Evolutionary conservation across 2,888 invertebrate species (phyloP), one percentile per base, ranked within the genome.

Genomic region (Fragum whitleyi): DNA sequence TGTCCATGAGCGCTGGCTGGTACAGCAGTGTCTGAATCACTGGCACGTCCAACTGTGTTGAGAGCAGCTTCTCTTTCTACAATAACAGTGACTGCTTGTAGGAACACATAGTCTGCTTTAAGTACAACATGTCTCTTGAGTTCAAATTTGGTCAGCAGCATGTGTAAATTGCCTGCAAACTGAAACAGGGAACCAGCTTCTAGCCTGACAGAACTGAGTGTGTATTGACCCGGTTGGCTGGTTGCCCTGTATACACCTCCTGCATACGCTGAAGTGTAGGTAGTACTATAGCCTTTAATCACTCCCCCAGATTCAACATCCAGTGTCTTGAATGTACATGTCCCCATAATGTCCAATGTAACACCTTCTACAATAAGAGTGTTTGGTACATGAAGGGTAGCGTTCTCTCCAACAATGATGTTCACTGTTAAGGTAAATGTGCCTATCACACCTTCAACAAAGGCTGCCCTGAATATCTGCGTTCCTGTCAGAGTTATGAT

Each of bases 31-130:
- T 79, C 79, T 29, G 26, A 16, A 21, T 36, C 11, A 53, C 71
- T 71, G 19, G 86, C 86, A 39, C 70, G 74, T 6, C 89, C 90
- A 53, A 65, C 77, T 11, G 87, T 89, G 51, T 79, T 88, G 26
- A 91, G 77, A 71, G 83, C 77, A 29, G 90, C 89, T 39, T 84
- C 89, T 26, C 90, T 68, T 75, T 91, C 90, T 21, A 91, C 71
- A 7, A 87, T 80, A 23, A 91, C 68, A 7, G 73, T 88, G 0
- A 85, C 83, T 2, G 89, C 89, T 19, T 74, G 69, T 6, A 91
- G 67, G 21, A 87, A 79, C 7, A 91, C 83, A 77, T 80, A 89
- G 47, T 88, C 85, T 14, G 88, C 86, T 29, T 79, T 72, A n/a
- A 90, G 59, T 1, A 79, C 79, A 28, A 91, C 89, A 77, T 76